Base-by-base conservation (phyloP, 2,113 vertebrate species). In the Malurus alboscapulatus region DNA sequence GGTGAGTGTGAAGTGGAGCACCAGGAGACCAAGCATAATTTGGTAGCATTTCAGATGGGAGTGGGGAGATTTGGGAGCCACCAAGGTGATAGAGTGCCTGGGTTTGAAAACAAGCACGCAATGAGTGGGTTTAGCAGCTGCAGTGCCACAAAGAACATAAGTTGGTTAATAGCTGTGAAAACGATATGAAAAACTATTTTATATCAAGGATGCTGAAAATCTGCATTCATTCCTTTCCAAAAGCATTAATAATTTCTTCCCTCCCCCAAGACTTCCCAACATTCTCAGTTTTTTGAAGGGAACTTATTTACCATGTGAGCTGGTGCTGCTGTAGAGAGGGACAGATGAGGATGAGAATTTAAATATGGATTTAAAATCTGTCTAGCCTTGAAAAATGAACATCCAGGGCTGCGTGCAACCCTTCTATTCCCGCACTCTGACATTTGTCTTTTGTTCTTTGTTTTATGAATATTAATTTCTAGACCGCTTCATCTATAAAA, bases 171-270 rank as follows among this genome's bases (percentile, higher is more conserved):
- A 80, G 44, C 42, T n/a, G 20, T 32, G 61, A 90, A 89, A 91
- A 32, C 5, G 1, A 51, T 71, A 69, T 51, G 44, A 42, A 61
- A 94, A 92, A 87, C 18, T 47, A 63, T 67, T 94, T 88, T 44
- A 15, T 42, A 61, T 62, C 27, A 82, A 69, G 89, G 21, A 90
- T 29, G 32, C n/a, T 59, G 62, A 82, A 90, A 71, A 18, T 62
- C 54, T 6, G 4, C 67, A 29, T 87, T 72, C 10, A 17, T 82
- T 87, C 50, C 10, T 85, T 92, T 79, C 45, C 40, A 45, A 82
- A 91, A 90, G 59, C 14, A 8, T 85, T 68, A 85, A 72, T 76
- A 92, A 85, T 82, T 65, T 79, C 54, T 87, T 88, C 48, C 47
- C 12, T 84, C 14, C 53, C 32, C 48, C 15, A 68, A 36, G 81